These are phyloP conservation scores for Pegoplata infirma DNA, from an alignment of 2,888 invertebrate species.

Conservation along the genomic window DNA sequence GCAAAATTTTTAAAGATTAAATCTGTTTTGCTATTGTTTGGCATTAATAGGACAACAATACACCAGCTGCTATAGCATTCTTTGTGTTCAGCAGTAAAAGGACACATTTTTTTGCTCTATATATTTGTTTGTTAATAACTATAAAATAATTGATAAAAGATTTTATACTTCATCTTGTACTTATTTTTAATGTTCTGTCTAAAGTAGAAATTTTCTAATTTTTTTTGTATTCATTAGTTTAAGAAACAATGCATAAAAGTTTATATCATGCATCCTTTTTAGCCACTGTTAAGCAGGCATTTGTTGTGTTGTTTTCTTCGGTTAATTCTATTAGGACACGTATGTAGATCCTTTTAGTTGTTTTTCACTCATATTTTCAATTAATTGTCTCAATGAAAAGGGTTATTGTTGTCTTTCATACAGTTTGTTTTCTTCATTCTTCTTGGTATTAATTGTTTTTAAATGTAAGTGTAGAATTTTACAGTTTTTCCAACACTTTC, in stretches of 20 bases:
- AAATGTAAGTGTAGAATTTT: slow-evolving; percentile 5
- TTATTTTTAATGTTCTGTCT: too few species aligned
- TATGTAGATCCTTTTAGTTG: slow-evolving; percentile 2
- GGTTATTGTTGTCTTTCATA: background rate
- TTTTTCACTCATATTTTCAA: slow-evolving; percentile 4
- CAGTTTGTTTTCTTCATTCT: background rate
- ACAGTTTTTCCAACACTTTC: background rate
- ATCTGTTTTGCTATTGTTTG: background rate
- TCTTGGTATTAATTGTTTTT: slow-evolving; percentile 3
- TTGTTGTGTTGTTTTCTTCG: too few species aligned
- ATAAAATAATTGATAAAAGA: slow-evolving; percentile 6
- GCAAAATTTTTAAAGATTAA: slow-evolving; percentile 48
- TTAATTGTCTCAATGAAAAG: slow-evolving; percentile 36
- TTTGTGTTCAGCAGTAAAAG: background rate
- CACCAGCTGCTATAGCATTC: background rate
- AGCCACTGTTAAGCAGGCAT: too few species aligned
- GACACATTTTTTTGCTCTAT: background rate
- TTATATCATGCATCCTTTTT: too few species aligned
- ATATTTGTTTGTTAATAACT: background rate
- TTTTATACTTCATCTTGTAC: too few species aligned
- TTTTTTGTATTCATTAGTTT: too few species aligned
- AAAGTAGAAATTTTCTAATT: too few species aligned
- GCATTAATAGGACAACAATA: slow-evolving; percentile 2
- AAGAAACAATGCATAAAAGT: too few species aligned
- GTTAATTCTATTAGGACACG: background rate